Conservation (phyloP, 2,888 invertebrate species). For the Andrena bucephala region DNA sequence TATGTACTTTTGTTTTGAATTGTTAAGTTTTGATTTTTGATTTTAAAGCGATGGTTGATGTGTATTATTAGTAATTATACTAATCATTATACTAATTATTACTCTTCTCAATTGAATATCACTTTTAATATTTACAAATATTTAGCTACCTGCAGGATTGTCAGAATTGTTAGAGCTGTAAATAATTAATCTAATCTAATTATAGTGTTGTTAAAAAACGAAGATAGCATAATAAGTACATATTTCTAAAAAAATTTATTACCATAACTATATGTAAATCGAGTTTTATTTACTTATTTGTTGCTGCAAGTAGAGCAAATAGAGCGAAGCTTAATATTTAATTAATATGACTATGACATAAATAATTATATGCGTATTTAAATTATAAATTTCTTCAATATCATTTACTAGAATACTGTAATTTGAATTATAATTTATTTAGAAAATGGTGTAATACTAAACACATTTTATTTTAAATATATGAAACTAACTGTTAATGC, state of each 20-base stretch:
- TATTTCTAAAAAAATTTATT: background rate
- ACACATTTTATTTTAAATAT: no score
- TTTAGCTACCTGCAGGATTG: background rate
- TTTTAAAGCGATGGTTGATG: slow-evolving; percentile 30
- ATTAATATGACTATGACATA: background rate
- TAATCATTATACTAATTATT: no score
- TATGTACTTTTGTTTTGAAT: slow-evolving; percentile 15
- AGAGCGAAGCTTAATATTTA: background rate
- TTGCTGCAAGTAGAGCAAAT: background rate
- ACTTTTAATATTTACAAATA: background rate
- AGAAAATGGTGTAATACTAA: no score
- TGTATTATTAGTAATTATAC: background rate
- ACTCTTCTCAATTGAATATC: no score
- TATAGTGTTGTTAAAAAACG: background rate
- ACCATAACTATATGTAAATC: background rate
- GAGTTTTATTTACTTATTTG: background rate
- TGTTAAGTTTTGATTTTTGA: background rate
- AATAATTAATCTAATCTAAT: background rate
- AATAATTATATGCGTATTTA: background rate
- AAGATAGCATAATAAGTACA: background rate
- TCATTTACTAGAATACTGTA: no score
- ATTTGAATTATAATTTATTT: background rate
- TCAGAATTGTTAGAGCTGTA: background rate
- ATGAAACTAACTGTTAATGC: background rate
- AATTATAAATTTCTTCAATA: background rate